Evolutionary conservation across 2,797 vertebrate species (phyloP).

Genomic region (Spondyliosoma cantharus): DNA sequence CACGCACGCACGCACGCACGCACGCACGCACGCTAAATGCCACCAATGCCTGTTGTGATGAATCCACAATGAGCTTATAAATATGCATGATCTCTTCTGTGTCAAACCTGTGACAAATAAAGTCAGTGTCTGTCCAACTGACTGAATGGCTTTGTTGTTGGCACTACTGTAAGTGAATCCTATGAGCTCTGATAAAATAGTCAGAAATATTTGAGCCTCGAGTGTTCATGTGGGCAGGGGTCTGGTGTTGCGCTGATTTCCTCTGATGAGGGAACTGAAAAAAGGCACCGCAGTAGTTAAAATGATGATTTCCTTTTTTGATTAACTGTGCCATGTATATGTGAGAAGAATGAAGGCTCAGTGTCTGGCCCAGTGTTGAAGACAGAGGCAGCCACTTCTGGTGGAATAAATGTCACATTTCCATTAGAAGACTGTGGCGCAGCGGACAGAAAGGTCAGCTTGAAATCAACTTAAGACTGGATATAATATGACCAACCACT

Average conservation of each 20-base stretch:
- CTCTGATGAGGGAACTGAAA: slow-evolving; percentile 26
- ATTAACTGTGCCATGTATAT: slow-evolving; percentile 14
- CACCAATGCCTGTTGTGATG: slow-evolving; percentile 27
- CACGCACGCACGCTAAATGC: slow-evolving; percentile 3
- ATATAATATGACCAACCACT: slow-evolving; percentile 1
- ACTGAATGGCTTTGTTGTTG: slow-evolving; percentile 39
- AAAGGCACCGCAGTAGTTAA: slow-evolving; percentile 3
- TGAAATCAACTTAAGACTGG: slow-evolving; percentile 20
- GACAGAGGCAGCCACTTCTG: neutral
- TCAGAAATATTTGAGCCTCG: neutral
- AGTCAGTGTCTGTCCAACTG: slow-evolving; percentile 22
- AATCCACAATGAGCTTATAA: slow-evolving; percentile 50
- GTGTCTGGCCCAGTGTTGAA: slow-evolving; percentile 15
- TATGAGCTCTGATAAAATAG: slow-evolving; percentile 1
- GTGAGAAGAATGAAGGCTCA: neutral
- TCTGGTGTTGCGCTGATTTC: neutral
- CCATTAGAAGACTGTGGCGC: slow-evolving; percentile 34
- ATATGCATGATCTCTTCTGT: slow-evolving; percentile 44
- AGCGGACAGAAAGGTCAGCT: slow-evolving; percentile 45
- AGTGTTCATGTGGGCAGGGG: neutral
- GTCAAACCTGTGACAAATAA: slow-evolving; percentile 49
- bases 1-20: too few species aligned
- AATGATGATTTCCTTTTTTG: slow-evolving; percentile 20
- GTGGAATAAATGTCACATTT: slow-evolving; percentile 62
- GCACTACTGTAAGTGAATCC: neutral